Percentiles rank a stretch among this genome's conserved stretches.
Evolutionary conservation across 2,888 invertebrate species (phyloP).

Genomic region (Anoncus sp.): DNA sequence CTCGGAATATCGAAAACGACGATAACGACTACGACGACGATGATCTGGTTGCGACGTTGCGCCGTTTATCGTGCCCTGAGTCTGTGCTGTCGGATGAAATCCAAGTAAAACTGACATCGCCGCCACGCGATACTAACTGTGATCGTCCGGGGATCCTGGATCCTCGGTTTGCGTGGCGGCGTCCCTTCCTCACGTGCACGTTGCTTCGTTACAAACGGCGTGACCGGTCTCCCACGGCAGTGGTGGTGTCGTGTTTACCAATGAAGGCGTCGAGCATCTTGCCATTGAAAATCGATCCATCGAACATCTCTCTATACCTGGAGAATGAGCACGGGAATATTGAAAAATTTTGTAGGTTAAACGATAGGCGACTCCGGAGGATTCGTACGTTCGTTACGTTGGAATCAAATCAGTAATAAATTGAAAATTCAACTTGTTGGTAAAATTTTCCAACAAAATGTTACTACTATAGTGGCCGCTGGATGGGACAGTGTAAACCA

Average conservation of each 20-base stretch:
- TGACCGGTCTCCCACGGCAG: conserved; percentile 80
- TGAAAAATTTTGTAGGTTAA: no score
- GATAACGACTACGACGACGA: conserved; percentile 18
- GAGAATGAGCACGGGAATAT: conserved; percentile 4
- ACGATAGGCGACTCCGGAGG: no score
- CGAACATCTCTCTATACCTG: conserved; percentile 80
- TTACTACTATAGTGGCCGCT: no score
- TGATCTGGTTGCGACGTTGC: conserved; percentile 9
- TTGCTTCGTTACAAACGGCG: conserved; percentile 72
- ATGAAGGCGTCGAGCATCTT: conserved; percentile 79
- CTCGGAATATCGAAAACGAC: conserved; percentile 21
- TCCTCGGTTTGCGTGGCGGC: conserved; percentile 82
- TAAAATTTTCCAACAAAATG: no score
- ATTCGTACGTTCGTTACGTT: no score
- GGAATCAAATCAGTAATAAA: no score
- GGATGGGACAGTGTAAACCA: no score
- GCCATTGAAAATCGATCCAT: conserved; percentile 81
- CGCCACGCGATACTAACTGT: conserved; percentile 82
- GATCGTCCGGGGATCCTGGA: conserved; percentile 75
- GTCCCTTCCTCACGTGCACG: conserved; percentile 80
- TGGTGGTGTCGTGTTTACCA: conserved; percentile 78
- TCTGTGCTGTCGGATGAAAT: conserved; percentile 1
- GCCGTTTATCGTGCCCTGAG: conserved; percentile 19
- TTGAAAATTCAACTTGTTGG: no score
- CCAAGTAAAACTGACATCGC: conserved; percentile 62